These are phyloP conservation scores for Xanthia icteritia DNA, from an alignment of 2,888 invertebrate genomes.

Conservation along the genomic window DNA sequence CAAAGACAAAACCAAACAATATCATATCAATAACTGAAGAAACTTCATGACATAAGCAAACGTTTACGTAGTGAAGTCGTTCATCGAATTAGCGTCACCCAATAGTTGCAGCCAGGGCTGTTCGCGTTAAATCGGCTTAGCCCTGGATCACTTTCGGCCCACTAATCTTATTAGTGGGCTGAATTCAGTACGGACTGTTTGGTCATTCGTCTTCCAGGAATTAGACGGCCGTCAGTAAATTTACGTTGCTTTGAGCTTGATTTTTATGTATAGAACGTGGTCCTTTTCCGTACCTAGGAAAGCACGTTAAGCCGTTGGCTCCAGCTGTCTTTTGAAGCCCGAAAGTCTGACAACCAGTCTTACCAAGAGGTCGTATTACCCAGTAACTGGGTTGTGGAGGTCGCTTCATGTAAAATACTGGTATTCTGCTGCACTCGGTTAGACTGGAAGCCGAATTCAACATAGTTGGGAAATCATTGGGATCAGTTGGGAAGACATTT, in stretches of 20 bases:
- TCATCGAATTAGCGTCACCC: conserved; percentile 55
- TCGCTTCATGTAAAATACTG: too few species aligned
- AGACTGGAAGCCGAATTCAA: too few species aligned
- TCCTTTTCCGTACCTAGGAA: too few species aligned
- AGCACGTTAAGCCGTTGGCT: too few species aligned
- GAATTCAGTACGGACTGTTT: conserved; percentile 32
- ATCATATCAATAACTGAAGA: not conserved
- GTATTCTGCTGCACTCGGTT: too few species aligned
- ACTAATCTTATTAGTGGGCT: conserved; percentile 60
- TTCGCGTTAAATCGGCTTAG: conserved; percentile 61
- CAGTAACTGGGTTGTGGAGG: too few species aligned
- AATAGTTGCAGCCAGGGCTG: conserved; percentile 51
- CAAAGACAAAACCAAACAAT: not conserved
- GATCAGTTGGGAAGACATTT: too few species aligned
- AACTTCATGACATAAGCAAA: conserved; percentile 21
- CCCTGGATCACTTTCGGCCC: conserved; percentile 57
- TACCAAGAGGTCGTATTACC: too few species aligned
- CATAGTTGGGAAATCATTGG: too few species aligned
- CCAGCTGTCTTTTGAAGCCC: too few species aligned
- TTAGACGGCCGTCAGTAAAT: conserved; percentile 37
- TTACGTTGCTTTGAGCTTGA: not conserved
- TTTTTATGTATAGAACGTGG: conserved; percentile 9
- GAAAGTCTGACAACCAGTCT: too few species aligned
- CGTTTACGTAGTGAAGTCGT: conserved; percentile 33
- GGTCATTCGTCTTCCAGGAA: conserved; percentile 42